Evolutionary conservation across 1,140 invertebrate genomes (phyloP).

Genomic region (Conus betulinus): DNA sequence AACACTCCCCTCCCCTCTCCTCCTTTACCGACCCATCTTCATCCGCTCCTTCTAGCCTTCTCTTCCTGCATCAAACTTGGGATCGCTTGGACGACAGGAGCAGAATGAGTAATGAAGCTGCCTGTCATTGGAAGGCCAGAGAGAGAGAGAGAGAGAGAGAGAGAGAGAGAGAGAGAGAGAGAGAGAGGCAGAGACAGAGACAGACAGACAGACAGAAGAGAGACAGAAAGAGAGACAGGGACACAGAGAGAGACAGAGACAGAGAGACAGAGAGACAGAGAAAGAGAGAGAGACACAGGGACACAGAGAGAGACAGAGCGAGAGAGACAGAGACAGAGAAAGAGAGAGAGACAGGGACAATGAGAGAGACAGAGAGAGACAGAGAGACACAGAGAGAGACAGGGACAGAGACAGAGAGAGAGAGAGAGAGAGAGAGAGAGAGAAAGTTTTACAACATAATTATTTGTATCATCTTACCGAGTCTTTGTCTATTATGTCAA

Average conservation of each 20-base stretch:
- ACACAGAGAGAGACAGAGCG: background rate
- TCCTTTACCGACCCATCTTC: background rate
- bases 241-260: background rate
- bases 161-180: background rate
- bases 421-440: too few species aligned
- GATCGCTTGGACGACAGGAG: too few species aligned
- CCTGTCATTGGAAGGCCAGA: background rate
- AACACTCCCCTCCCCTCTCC: background rate
- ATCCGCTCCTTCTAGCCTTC: background rate
- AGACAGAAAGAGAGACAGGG: background rate
- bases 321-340: slow-evolving; percentile 11
- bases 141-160: background rate
- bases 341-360: slow-evolving; percentile 12
- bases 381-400: background rate
- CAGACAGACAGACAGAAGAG: background rate
- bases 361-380: background rate
- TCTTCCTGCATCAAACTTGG: slow-evolving; percentile 5
- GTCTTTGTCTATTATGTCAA: too few species aligned
- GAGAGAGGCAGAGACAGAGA: background rate
- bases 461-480: too few species aligned
- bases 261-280: slow-evolving; percentile 1
- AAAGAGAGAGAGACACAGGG: background rate
- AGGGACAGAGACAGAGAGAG: too few species aligned
- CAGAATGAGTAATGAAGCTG: too few species aligned
- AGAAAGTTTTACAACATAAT: too few species aligned